phyloP scores from a whole-genome alignment of 2,797 vertebrate genomes.

The Rhinella marina region DNA sequence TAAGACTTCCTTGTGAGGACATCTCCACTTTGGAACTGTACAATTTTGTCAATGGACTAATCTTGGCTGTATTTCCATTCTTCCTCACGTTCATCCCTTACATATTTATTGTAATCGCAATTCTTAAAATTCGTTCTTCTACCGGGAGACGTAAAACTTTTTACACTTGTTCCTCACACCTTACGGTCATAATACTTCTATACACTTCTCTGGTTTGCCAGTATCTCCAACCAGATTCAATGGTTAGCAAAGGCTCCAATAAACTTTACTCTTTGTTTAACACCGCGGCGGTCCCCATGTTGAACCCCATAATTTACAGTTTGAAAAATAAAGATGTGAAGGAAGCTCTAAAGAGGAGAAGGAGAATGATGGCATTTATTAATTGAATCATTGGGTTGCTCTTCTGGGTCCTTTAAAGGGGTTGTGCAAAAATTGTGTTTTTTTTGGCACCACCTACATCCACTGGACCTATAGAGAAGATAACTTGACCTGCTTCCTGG shows the following conservation, averaged over 20 bases:
- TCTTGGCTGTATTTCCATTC: not conserved
- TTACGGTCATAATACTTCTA: slow-evolving; percentile 25
- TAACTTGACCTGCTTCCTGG: too few species aligned
- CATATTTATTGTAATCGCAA: slow-evolving; percentile 46
- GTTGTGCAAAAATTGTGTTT: too few species aligned
- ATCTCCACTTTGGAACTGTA: not conserved
- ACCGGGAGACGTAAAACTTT: slow-evolving; percentile 52
- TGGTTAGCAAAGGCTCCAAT: not conserved
- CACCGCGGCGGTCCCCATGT: slow-evolving; percentile 28
- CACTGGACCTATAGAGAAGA: too few species aligned
- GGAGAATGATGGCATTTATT: not conserved
- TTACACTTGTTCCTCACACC: slow-evolving; percentile 57
- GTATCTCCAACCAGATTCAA: slow-evolving; percentile 24
- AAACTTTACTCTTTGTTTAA: slow-evolving; percentile 46
- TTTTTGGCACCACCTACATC: too few species aligned
- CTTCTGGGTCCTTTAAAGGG: too few species aligned
- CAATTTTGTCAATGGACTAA: not conserved
- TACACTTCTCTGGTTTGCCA: slow-evolving; percentile 31
- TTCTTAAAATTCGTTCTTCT: slow-evolving; percentile 37
- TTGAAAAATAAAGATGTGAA: slow-evolving; percentile 44
- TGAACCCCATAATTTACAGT: slow-evolving; percentile 44
- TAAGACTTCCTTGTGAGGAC: slow-evolving; percentile 20
- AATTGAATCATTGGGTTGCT: not conserved
- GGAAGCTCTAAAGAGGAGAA: not conserved
- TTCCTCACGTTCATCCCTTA: slow-evolving; percentile 41